A percentile compares a stretch with the other conserved stretches of the same genome.
These are phyloP conservation scores for Cyprinus carpio DNA, from an alignment of 2,113 vertebrate genomes.

Conservation along the genomic window DNA sequence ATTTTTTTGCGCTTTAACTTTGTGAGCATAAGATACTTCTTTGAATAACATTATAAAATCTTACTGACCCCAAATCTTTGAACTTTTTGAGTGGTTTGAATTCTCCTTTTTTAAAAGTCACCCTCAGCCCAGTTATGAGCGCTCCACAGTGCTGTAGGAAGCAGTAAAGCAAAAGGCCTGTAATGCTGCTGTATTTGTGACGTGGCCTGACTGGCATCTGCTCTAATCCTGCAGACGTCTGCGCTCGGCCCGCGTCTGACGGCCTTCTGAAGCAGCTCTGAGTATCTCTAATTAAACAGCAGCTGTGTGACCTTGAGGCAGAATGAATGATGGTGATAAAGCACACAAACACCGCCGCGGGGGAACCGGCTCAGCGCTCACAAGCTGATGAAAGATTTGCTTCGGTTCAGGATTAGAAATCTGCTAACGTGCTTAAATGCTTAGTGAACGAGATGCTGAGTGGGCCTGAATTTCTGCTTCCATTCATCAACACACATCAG, in stretches of 20 bases:
- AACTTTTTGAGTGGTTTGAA: too few relatives aligned
- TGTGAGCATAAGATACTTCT: too few relatives aligned
- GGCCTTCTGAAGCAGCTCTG: not conserved
- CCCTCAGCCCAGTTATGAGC: not conserved
- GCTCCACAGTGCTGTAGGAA: not conserved
- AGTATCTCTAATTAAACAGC: conserved; percentile 28
- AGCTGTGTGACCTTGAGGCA: conserved; percentile 27
- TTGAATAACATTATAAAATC: too few relatives aligned
- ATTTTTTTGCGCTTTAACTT: too few relatives aligned
- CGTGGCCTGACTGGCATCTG: not conserved
- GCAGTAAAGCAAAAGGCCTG: not conserved
- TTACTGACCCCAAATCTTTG: too few relatives aligned
- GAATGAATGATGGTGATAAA: conserved; percentile 19
- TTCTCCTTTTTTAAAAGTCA: not conserved
- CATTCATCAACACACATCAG: not conserved
- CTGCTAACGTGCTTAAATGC: conserved; percentile 28
- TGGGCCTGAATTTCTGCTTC: not conserved
- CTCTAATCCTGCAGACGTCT: not conserved
- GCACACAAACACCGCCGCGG: not conserved
- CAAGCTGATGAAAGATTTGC: conserved; percentile 6
- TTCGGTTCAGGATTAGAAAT: conserved; percentile 13
- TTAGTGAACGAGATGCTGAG: not conserved
- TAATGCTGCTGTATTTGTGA: not conserved
- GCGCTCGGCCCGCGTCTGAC: not conserved
- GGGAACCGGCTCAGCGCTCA: not conserved